phyloP scores from a whole-genome alignment of 2,888 invertebrate genomes.

The Erebia palarica region DNA sequence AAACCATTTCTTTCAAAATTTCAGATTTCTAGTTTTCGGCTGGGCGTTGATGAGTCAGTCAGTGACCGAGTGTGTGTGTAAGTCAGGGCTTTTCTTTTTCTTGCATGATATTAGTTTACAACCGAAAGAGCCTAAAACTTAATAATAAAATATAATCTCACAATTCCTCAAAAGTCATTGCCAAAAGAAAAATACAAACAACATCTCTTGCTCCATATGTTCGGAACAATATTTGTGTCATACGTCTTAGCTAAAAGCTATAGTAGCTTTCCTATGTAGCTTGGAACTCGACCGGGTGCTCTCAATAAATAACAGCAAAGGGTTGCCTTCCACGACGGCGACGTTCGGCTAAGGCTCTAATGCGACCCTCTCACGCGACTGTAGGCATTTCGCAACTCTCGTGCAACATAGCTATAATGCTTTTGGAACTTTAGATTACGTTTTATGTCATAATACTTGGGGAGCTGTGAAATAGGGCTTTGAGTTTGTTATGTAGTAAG shows the following conservation, averaged over 20 bases:
- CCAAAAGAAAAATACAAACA: not conserved
- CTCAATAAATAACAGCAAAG: slow-evolving; percentile 76
- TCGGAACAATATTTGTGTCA: slow-evolving; percentile 41
- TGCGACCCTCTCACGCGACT: slow-evolving; percentile 69
- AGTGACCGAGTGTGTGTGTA: no score
- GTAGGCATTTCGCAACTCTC: slow-evolving; percentile 56
- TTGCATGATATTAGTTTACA: no score
- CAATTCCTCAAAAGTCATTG: not conserved
- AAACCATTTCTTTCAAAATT: no score
- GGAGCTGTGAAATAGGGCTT: slow-evolving; percentile 22
- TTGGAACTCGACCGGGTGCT: slow-evolving; percentile 52
- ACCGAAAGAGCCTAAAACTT: no score
- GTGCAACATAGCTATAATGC: slow-evolving; percentile 37
- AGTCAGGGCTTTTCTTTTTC: no score
- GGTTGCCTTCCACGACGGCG: slow-evolving; percentile 51
- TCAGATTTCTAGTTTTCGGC: no score
- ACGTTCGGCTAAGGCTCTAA: slow-evolving; percentile 56
- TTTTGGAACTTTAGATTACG: slow-evolving; percentile 32
- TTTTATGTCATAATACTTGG: slow-evolving; percentile 38
- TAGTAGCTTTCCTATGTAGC: slow-evolving; percentile 34
- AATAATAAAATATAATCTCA: not conserved
- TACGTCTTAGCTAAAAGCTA: slow-evolving; percentile 27
- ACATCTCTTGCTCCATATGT: slow-evolving; percentile 26
- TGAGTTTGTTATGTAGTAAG: not conserved
- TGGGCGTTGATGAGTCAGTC: no score